Evolutionary conservation across 2,888 invertebrate species (phyloP).

Genomic region (Ochlodes sylvanus): DNA sequence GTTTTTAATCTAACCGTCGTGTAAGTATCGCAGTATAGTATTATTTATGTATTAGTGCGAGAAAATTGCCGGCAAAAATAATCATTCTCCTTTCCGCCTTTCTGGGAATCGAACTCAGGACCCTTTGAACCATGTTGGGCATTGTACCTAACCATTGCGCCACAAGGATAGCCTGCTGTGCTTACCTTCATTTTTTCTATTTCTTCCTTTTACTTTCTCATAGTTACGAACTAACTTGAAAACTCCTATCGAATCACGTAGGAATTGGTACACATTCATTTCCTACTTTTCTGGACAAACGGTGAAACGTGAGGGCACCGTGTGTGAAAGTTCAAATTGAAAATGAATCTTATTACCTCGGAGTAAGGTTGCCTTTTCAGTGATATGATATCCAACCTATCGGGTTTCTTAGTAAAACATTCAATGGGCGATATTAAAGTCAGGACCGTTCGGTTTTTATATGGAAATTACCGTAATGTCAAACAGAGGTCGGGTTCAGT

Average conservation of each 20-base stretch:
- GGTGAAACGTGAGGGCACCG: conserved; percentile 21
- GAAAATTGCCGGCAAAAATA: too few relatives aligned
- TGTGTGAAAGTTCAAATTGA: background rate
- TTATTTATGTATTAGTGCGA: too few relatives aligned
- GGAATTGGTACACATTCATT: conserved; percentile 27
- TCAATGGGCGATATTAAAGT: conserved; percentile 1
- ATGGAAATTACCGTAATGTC: conserved; percentile 1
- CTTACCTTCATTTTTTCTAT: too few relatives aligned
- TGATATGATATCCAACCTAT: background rate
- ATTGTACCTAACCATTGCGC: too few relatives aligned
- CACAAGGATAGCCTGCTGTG: too few relatives aligned
- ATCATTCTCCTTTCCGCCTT: too few relatives aligned
- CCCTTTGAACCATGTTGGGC: too few relatives aligned
- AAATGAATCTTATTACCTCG: background rate
- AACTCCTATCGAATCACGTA: conserved; percentile 30
- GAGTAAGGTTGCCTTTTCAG: background rate
- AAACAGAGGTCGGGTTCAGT: background rate
- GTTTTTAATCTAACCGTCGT: too few relatives aligned
- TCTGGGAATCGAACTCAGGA: too few relatives aligned
- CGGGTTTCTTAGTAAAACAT: background rate
- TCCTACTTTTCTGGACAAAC: conserved; percentile 28
- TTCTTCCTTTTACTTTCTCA: too few relatives aligned
- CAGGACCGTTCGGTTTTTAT: background rate
- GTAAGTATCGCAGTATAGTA: too few relatives aligned
- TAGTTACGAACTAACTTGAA: conserved; percentile 6